Conservation (phyloP, 1,140 invertebrate genomes). For the Eriosoma lanigerum region DNA sequence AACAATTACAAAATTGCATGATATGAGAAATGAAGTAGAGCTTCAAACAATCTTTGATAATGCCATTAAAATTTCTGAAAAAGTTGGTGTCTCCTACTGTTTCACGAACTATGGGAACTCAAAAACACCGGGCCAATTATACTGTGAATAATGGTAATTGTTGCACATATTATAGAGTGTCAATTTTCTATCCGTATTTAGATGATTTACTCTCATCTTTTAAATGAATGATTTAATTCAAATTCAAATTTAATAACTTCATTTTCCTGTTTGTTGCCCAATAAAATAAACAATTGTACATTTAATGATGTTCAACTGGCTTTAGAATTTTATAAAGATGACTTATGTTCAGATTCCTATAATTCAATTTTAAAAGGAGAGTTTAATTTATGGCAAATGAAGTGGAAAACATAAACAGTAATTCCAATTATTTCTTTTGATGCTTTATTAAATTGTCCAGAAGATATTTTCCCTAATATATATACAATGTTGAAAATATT, state of each 20-base stretch:
- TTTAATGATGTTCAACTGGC: neutral
- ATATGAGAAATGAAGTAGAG: neutral
- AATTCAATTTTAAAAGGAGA: neutral
- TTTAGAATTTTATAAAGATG: constrained; percentile 10
- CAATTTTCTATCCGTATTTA: constrained; percentile 1
- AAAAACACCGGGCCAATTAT: neutral
- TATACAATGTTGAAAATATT: too few species aligned
- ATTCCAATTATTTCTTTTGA: neutral
- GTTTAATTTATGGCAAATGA: neutral
- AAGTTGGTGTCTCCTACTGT: neutral
- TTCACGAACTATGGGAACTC: neutral
- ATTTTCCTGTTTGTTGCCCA: neutral
- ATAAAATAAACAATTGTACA: neutral
- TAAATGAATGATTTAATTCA: neutral
- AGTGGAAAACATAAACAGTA: neutral
- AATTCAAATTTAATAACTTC: neutral
- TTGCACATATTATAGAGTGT: neutral
- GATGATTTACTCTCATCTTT: neutral
- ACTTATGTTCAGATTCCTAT: neutral
- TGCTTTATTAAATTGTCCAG: neutral
- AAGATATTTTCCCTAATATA: too few species aligned
- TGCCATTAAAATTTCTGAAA: neutral
- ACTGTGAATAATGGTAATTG: neutral
- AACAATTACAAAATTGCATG: neutral
- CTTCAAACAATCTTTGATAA: neutral